Evolutionary conservation across 2,797 vertebrate species (phyloP), one percentile per base, ranked within the genome.

Genomic region (Atherinosoma microstoma): DNA sequence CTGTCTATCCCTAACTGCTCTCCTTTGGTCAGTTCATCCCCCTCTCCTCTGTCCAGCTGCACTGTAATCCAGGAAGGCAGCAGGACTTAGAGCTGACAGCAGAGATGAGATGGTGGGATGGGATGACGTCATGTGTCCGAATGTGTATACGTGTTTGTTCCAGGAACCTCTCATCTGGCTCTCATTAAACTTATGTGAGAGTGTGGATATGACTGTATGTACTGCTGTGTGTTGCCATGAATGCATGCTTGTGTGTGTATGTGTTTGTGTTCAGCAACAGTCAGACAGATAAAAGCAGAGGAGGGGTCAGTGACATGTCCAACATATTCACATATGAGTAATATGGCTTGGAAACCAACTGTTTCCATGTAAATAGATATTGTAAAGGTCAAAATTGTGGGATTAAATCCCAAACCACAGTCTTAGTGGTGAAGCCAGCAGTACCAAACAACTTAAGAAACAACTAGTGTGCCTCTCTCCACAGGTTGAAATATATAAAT

Each of bases 81-180:
- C 86, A 84, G 87, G 90, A 93, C 78, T 94, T 92, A 85, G 80
- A 80, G 83, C 75, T 92, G 91, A 92, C 86, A 88, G 86, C 63
- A 90, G 81, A 89, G 90, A 93, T 90, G 91, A 94, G 91, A 94
- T 88, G 88, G 84, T 83, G 89, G 89, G 92, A 92, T 91, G 83
- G 62, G 79, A 91, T 94, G 84, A 94, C 83, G 83, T 93, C 91
- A 92, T 91, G 76, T 87, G 88, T 90, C 78, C 63, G 2, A 78
- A 79, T 76, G 70, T 20, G n/a, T 80, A 70, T 61, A 35, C 65
- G 65, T 66, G 76, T 82, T 72, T 89, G 87, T 91, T 86, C 75
- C 84, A 81, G 61, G 58, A 84, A 70, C 59, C 36, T 76, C 80
- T 92, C 93, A 94, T 94, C 91, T 94, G 94, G 92, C 73, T 90